A percentile compares a stretch with the other conserved stretches of the same genome.
Conservation (phyloP, 2,888 invertebrate genomes). For the Pantelozetes paolii region DNA sequence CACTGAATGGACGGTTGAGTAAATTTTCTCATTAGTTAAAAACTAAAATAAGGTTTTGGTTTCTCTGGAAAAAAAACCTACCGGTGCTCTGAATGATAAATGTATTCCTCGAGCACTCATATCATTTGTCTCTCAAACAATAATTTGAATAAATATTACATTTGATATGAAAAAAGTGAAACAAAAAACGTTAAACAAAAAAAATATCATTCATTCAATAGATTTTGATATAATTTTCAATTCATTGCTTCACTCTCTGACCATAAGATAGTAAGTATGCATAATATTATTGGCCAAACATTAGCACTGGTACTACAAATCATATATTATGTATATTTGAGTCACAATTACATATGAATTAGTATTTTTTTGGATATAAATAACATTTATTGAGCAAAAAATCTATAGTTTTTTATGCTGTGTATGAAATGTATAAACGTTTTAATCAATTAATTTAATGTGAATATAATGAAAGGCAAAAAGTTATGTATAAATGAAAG, state of each 20-base stretch:
- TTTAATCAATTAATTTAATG: slow-evolving; percentile 22
- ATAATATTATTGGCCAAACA: background rate
- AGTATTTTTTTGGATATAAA: background rate
- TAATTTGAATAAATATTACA: slow-evolving; percentile 19
- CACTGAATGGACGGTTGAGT: background rate
- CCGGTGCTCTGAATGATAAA: background rate
- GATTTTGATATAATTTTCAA: background rate
- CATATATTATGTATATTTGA: background rate
- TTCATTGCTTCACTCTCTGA: background rate
- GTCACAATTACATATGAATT: background rate
- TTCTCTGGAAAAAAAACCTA: background rate
- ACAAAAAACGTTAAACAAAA: too few relatives aligned
- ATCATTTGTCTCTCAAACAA: slow-evolving; percentile 17
- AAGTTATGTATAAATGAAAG: too few relatives aligned
- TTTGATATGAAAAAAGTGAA: background rate
- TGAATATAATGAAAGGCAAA: slow-evolving; percentile 23
- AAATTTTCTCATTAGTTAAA: slow-evolving; percentile 24
- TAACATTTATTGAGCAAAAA: background rate
- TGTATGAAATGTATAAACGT: background rate
- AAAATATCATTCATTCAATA: too few relatives aligned
- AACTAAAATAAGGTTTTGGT: background rate
- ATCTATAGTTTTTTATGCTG: background rate
- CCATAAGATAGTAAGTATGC: background rate
- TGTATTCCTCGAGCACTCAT: background rate
- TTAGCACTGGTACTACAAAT: background rate